Conservation (phyloP, 2,888 invertebrate genomes). For the Leucophenga montana region DNA sequence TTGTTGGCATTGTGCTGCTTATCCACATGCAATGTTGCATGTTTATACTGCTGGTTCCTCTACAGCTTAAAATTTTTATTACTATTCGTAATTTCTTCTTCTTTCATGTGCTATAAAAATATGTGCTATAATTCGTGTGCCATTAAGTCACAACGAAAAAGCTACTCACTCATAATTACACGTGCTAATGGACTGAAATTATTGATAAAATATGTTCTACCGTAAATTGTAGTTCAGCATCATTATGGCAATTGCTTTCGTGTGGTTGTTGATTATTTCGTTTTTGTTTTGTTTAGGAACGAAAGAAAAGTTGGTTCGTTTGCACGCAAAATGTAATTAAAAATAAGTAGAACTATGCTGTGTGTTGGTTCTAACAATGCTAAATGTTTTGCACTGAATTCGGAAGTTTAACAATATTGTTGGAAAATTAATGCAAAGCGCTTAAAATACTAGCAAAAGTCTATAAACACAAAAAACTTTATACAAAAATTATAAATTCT, state of each 20-base stretch:
- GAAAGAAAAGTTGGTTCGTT: not conserved
- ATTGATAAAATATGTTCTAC: constrained; percentile 27
- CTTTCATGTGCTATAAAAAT: constrained; percentile 4
- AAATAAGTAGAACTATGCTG: no score
- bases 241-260: constrained; percentile 13
- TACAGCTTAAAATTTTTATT: not conserved
- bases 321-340: constrained; percentile 16
- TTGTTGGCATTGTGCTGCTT: no score
- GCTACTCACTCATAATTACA: constrained; percentile 49
- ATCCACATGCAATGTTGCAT: constrained; percentile 51
- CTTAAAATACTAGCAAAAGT: no score
- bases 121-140: constrained; percentile 61
- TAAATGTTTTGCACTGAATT: no score
- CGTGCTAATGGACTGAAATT: constrained; percentile 59
- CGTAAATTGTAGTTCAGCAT: not conserved
- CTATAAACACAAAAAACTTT: no score
- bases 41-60: constrained; percentile 19
- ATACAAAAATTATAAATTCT: no score
- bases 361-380: no score
- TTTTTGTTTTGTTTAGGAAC: no score
- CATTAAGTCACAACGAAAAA: constrained; percentile 28
- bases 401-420: no score
- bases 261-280: no score
- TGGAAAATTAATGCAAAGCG: no score
- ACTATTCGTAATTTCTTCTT: not conserved